A percentile compares a stretch with the other conserved stretches of the same genome.
Evolutionary conservation across 2,113 vertebrate genomes (phyloP).

Genomic region (Hucho hucho): DNA sequence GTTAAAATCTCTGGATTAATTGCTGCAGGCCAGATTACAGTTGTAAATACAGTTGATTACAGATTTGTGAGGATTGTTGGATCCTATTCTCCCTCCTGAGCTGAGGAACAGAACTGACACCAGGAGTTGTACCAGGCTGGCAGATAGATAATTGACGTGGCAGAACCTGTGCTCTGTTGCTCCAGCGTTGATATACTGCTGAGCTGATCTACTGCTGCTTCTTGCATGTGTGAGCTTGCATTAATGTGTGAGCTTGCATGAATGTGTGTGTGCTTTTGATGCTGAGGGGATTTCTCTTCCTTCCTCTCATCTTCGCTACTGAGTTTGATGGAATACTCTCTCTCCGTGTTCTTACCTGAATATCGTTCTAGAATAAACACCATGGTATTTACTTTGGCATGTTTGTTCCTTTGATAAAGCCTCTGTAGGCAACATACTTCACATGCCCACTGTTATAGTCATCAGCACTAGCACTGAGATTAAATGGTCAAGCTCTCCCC

Average conservation of each 20-base stretch:
- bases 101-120: slow-evolving; percentile 6
- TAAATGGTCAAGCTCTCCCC: slow-evolving; percentile 30
- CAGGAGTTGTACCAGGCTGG: slow-evolving; percentile 28
- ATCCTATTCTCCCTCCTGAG: neutral
- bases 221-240: slow-evolving; percentile 14
- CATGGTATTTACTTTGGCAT: neutral
- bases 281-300: slow-evolving; percentile 25
- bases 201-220: slow-evolving; percentile 49
- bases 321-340: slow-evolving; percentile 41
- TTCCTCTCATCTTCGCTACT: slow-evolving; percentile 37
- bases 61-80: neutral
- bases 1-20: neutral
- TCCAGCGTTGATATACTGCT: slow-evolving; percentile 57
- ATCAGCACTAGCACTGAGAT: slow-evolving; percentile 26
- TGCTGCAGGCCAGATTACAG: neutral
- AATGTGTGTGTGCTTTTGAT: slow-evolving; percentile 57
- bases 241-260: slow-evolving; percentile 67
- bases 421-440: neutral
- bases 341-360: neutral
- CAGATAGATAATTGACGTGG: slow-evolving; percentile 57
- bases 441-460: slow-evolving; percentile 27
- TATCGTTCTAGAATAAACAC: no score
- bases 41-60: neutral
- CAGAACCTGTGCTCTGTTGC: slow-evolving; percentile 59
- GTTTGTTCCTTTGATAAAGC: slow-evolving; percentile 28